Conservation (phyloP, 2,888 invertebrate genomes). For the Drosophila anceps region DNA sequence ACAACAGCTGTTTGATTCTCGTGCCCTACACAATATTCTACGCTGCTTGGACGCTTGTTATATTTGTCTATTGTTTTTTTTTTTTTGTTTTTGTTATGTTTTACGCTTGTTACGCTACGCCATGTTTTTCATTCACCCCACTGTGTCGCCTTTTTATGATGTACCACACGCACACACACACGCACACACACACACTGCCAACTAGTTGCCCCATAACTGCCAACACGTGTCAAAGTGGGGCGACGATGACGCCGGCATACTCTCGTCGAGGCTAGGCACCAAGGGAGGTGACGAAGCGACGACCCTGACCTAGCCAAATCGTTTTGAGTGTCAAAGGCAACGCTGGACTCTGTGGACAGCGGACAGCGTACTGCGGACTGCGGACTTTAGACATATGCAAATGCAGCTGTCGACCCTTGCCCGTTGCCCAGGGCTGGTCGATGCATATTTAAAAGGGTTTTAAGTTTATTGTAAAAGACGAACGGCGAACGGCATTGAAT, state of each 20-base stretch:
- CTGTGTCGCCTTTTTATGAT: slow-evolving; percentile 60
- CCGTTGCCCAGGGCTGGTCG: slow-evolving; percentile 39
- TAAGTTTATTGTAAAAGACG: slow-evolving; percentile 51
- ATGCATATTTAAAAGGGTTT: slow-evolving; percentile 70
- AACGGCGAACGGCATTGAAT: slow-evolving; percentile 30
- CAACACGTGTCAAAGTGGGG: slow-evolving; percentile 71
- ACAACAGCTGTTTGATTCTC: slow-evolving; percentile 51
- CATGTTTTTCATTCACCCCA: slow-evolving; percentile 31
- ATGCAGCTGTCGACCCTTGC: slow-evolving; percentile 63
- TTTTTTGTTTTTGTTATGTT: slow-evolving; percentile 29
- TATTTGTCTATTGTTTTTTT: slow-evolving; percentile 15
- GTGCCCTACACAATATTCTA: slow-evolving; percentile 36
- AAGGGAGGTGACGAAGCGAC: slow-evolving; percentile 28
- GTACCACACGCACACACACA: slow-evolving; percentile 33
- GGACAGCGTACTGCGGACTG: slow-evolving; percentile 23
- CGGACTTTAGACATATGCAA: slow-evolving; percentile 66
- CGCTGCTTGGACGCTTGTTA: slow-evolving; percentile 39
- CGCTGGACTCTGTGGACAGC: slow-evolving; percentile 28
- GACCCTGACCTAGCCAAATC: slow-evolving; percentile 78
- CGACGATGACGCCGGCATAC: slow-evolving; percentile 59
- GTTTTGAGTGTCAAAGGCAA: slow-evolving; percentile 75
- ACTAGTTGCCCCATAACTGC: slow-evolving; percentile 65
- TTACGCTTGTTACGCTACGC: slow-evolving; percentile 39
- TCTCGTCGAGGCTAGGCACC: background rate
- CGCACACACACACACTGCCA: background rate